phyloP scores from a whole-genome alignment of 2,113 vertebrate species.

The Ellobius talpinus region DNA sequence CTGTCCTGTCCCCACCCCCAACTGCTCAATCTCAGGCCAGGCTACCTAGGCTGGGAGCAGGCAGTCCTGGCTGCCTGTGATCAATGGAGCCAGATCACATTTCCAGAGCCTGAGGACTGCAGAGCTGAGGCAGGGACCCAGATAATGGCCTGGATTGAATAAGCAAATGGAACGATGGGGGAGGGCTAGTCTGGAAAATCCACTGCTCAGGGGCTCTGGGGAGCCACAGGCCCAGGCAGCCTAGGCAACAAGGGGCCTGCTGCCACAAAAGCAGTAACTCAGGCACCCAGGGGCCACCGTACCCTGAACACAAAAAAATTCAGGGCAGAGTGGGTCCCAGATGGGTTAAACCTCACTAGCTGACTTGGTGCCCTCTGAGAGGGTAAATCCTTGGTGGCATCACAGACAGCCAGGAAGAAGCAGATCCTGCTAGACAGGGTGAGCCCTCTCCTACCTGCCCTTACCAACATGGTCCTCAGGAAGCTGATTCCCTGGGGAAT shows the following conservation, averaged over 20 bases:
- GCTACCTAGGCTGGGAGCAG: neutral
- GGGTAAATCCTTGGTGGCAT: neutral
- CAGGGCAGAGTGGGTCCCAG: neutral
- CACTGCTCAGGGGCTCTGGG: conserved; percentile 3
- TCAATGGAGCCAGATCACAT: conserved; percentile 77
- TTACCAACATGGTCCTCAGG: neutral
- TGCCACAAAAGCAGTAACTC: neutral
- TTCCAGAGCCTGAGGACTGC: conserved; percentile 66
- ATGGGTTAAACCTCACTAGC: neutral
- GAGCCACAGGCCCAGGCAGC: neutral
- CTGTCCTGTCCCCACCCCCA: neutral
- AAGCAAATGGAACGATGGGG: conserved; percentile 72
- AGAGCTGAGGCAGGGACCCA: neutral
- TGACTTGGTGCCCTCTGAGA: neutral
- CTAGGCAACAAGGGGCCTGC: neutral
- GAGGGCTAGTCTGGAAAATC: conserved; percentile 64
- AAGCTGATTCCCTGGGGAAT: neutral
- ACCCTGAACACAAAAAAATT: neutral
- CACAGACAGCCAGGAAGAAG: neutral
- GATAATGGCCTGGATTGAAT: conserved; percentile 80
- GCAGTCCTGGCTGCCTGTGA: conserved; percentile 31
- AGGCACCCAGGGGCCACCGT: neutral
- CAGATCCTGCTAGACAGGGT: neutral
- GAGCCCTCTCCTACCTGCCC: neutral
- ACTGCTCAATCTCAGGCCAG: neutral